Base-by-base conservation (phyloP, 2,113 vertebrate genomes). In the Atrichornis clamosus region DNA sequence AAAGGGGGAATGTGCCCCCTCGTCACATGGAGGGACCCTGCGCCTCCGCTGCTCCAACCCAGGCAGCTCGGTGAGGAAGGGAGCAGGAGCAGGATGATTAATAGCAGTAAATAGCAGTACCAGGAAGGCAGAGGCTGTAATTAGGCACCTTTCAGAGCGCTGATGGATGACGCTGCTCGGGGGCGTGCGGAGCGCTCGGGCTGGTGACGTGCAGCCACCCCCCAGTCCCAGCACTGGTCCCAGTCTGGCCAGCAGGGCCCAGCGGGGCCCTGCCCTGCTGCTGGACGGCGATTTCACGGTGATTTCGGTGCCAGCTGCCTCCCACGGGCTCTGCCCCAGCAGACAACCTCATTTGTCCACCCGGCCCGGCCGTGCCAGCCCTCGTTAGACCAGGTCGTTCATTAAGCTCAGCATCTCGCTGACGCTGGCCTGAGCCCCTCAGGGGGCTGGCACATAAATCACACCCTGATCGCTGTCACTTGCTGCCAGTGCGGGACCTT, bases 81-180 rank as follows among this genome's bases (percentile, higher is more conserved):
- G 59, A 77, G 26, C 35, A 5, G 58, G 69, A 88, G 78, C 87
- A 53, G 89, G 95, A 60, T 83, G 94, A 93, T 93, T 80, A 94
- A 82, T 72, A 68, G 52, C 12, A 26, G 14, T 1, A 47, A 27
- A 82, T 72, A 68, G 52, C 12, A 26, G 14, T 1, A 47, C 24
- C 35, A 53, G 84, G 58, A 22, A 87, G 65, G 91, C 96, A 95
- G 39, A 91, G 7, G 68, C 95, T 93, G 93, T 84, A 80, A 90
- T 90, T n/a, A 95, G 79, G 84, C 87, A 59, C 89, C 91, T 69
- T 69, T 58, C 93, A 70, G 81, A 52, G 73, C 28, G n/a, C 87
- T 93, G 93, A 95, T 52, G 23, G 95, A 94, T 89, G 95, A 27
- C 1, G 21, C 67, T 80, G 87, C 90, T 37, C 12, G 39, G 87